These are phyloP conservation scores for Theonella swinhoei DNA, from an alignment of 37 sponge, comb jelly and placozoan species.

Conservation along the genomic window DNA sequence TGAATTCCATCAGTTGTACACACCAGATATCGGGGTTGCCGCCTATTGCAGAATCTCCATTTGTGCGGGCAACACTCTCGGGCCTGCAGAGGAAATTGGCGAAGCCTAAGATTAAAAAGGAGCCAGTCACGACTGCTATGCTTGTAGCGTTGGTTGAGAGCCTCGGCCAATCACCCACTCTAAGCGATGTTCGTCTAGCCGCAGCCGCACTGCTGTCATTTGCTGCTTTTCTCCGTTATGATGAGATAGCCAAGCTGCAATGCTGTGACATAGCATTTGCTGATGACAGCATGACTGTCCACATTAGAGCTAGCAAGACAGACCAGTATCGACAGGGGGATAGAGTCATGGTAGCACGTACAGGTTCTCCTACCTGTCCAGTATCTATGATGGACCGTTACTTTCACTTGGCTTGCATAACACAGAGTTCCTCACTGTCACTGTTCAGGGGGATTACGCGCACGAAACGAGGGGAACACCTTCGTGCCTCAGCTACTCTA, in stretches of 20 bases:
- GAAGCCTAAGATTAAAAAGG: too few relatives aligned
- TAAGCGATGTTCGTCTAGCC: background rate
- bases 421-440: background rate
- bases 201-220: background rate
- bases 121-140: conserved; percentile 1
- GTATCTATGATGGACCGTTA: background rate
- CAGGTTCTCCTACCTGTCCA: background rate
- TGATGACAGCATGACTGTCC: background rate
- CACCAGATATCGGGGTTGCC: conserved; percentile 7
- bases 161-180: background rate
- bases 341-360: background rate
- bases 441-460: background rate
- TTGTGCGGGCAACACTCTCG: background rate
- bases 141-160: background rate
- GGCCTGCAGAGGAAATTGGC: background rate
- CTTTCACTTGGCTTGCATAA: background rate
- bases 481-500: conserved; percentile 24
- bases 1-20: conserved; percentile 17
- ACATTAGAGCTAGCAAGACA: too few relatives aligned
- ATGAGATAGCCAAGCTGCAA: background rate
- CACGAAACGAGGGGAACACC: conserved; percentile 9
- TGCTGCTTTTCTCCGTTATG: background rate
- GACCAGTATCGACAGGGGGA: conserved; percentile 7
- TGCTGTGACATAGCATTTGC: background rate
- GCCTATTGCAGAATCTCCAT: too few relatives aligned